Percentiles rank a stretch among this genome's conserved stretches.
These are phyloP conservation scores for Podarcis cretensis DNA, from an alignment of 2,113 vertebrate genomes.

Conservation along the genomic window DNA sequence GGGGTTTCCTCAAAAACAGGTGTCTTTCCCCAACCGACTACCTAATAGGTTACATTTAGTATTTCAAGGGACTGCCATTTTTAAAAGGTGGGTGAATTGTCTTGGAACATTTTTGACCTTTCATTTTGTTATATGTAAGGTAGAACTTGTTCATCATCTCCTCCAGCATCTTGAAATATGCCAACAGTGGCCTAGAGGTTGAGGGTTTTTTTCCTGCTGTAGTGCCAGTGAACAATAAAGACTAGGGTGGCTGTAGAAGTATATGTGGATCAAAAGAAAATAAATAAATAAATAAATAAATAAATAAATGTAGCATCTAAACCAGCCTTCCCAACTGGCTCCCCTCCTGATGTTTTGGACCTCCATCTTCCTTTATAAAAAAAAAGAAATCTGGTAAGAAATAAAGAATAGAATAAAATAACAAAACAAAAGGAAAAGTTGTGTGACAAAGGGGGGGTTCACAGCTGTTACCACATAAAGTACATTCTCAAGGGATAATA, in stretches of 20 bases:
- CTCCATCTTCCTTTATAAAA: not conserved
- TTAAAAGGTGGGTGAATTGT: not conserved
- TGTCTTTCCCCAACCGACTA: not conserved
- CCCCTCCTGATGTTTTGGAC: too few species aligned
- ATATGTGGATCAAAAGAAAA: not conserved
- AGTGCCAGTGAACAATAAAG: not conserved
- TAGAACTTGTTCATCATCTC: not conserved
- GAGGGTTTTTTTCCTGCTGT: not conserved
- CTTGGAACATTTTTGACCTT: slow-evolving; percentile 4
- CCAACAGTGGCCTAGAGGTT: not conserved
- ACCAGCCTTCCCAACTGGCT: too few species aligned
- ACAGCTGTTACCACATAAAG: too few species aligned
- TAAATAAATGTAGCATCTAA: too few species aligned
- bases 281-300: too few species aligned
- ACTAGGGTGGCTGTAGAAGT: not conserved
- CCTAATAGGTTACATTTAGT: not conserved
- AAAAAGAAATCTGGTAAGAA: not conserved
- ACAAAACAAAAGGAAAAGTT: too few species aligned
- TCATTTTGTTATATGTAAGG: slow-evolving; percentile 4
- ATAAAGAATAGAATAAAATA: not conserved
- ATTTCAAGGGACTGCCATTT: not conserved
- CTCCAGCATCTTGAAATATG: not conserved
- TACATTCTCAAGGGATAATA: too few species aligned
- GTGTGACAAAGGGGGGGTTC: too few species aligned
- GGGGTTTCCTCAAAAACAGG: not conserved